These are phyloP conservation scores for Danionella dracula DNA, from an alignment of 2,797 vertebrate genomes.

Conservation along the genomic window DNA sequence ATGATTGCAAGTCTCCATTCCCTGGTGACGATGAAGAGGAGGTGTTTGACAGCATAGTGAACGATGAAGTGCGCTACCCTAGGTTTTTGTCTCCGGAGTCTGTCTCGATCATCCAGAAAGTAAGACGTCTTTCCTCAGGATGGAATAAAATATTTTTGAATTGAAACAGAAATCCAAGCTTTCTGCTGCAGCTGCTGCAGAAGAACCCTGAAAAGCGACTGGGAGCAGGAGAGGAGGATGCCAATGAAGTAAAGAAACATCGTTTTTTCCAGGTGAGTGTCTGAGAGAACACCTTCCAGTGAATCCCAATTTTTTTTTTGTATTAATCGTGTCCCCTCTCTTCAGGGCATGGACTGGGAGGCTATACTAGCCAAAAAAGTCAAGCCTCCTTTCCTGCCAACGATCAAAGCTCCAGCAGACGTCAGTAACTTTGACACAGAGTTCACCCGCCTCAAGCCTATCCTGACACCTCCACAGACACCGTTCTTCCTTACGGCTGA, in stretches of 20 bases:
- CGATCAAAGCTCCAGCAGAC: conserved; percentile 68
- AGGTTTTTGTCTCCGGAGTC: conserved; percentile 77
- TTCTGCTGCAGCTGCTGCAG: conserved; percentile 76
- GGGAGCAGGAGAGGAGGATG: conserved; percentile 80
- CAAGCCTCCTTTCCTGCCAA: conserved; percentile 83
- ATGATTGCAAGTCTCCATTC: conserved; percentile 79
- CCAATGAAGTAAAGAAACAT: conserved; percentile 83
- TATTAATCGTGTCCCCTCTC: background rate
- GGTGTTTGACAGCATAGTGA: conserved; percentile 95
- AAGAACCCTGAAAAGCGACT: conserved; percentile 83
- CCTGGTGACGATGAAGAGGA: conserved; percentile 95
- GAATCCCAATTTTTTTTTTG: no score
- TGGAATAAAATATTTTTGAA: background rate
- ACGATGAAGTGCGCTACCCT: conserved; percentile 81
- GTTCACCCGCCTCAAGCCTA: conserved; percentile 82
- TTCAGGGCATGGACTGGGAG: conserved; percentile 79
- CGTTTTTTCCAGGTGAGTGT: conserved; percentile 81
- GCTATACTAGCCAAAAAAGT: conserved; percentile 75
- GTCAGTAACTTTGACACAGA: conserved; percentile 88
- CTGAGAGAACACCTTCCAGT: background rate
- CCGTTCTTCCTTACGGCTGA: conserved; percentile 61
- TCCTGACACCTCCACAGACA: conserved; percentile 77
- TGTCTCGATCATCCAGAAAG: conserved; percentile 82
- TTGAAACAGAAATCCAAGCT: background rate
- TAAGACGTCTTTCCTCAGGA: conserved; percentile 38